Conservation (phyloP, 1,140 invertebrate species). For the Lepeophtheirus salmonis region DNA sequence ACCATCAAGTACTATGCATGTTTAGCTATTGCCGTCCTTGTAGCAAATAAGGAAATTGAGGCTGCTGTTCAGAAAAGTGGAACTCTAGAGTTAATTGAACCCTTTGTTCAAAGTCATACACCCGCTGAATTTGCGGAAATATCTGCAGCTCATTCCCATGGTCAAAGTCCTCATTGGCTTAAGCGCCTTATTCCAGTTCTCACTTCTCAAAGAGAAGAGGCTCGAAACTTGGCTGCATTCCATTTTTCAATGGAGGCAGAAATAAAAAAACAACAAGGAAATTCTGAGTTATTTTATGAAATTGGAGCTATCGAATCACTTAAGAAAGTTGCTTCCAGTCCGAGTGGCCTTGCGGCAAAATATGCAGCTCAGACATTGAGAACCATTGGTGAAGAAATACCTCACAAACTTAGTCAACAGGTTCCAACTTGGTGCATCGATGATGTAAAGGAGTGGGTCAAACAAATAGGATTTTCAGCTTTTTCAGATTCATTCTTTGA, state of each 20-base stretch:
- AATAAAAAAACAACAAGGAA: conserved; percentile 88
- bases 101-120: conserved; percentile 80
- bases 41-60: conserved; percentile 96
- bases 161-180: conserved; percentile 90
- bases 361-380: conserved; percentile 87
- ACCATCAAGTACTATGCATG: conserved; percentile 97
- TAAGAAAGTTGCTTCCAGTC: conserved; percentile 89
- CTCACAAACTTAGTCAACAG: conserved; percentile 91
- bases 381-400: conserved; percentile 86
- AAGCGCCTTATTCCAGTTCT: conserved; percentile 81
- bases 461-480: conserved; percentile 78
- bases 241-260: conserved; percentile 99
- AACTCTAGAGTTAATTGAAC: conserved; percentile 83
- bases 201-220: conserved; percentile 83
- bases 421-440: conserved; percentile 90
- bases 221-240: conserved; percentile 86
- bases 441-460: conserved; percentile 94
- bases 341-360: conserved; percentile 90
- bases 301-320: conserved; percentile 87
- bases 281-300: conserved; percentile 77
- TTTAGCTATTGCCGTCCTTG: conserved; percentile 82
- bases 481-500: conserved; percentile 63
- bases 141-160: conserved; percentile 68
- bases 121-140: conserved; percentile 86
- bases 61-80: conserved; percentile 84